Evolutionary conservation across 2,888 invertebrate genomes (phyloP), one percentile per base, ranked within the genome.

Genomic region (Subacronicta megacephala): DNA sequence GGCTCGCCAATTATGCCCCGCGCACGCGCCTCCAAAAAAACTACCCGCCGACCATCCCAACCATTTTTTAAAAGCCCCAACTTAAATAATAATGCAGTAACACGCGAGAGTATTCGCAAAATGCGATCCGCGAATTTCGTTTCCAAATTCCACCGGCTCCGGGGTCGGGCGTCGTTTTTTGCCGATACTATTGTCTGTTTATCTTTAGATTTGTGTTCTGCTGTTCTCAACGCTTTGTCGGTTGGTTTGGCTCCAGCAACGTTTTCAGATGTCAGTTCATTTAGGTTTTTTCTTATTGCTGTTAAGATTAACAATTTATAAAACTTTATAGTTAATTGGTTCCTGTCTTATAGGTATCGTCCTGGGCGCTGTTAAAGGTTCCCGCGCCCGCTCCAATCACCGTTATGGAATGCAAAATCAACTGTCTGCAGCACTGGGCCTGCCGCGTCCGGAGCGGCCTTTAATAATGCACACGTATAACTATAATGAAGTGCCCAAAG

Each of bases 81-180:
- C 88, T 89, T 90, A 92, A 93, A 93, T 93, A 94, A 94, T 93
- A 93, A 93, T 93, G 93, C 93, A 91, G 90, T 92, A 93, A 94
- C 94, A 94, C 93, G 94, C 94, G 92, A 93, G 89, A 89, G 85
- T 88, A 94, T 94, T 90, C 88, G 87, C 90, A 87, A 92, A 92
- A 93, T 93, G 93, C 93, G 90, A 93, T 93, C 89, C 89, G 75
- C 88, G 90, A 90, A 91, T 92, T 92, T 92, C 87, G 90, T 88
- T 90, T 89, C 88, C 89, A 90, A 93, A 93, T 93, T 92, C 93
- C 89, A 78, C 74, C 63, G 79, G 72, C 76, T 77, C 78, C 77
- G 81, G 77, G 71, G 77, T 73, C 82, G 84, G 79, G 59, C 74
- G 77, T 77, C 72, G 82, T 86, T 92, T 93, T 93, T 93, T 92